Evolutionary conservation across 2,888 invertebrate genomes (phyloP).

Genomic region (Stramonita haemastoma): DNA sequence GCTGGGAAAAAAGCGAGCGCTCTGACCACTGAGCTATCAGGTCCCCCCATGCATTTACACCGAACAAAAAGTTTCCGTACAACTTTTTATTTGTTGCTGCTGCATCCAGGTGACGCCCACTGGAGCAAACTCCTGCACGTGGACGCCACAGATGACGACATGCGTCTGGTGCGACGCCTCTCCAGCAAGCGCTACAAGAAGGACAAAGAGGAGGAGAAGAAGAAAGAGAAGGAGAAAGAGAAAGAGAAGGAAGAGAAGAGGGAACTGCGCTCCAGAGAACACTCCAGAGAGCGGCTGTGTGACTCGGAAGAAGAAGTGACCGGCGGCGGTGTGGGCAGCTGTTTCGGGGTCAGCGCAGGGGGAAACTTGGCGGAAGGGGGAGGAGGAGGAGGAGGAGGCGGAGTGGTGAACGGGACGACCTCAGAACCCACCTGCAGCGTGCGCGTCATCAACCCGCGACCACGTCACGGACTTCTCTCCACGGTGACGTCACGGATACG

Average conservation of each 20-base stretch:
- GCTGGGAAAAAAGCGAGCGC: no score
- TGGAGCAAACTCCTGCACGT: slow-evolving; percentile 71
- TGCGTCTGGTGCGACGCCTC: slow-evolving; percentile 36
- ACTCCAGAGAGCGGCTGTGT: not conserved
- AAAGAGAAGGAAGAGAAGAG: not conserved
- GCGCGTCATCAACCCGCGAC: slow-evolving; percentile 7
- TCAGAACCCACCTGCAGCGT: slow-evolving; percentile 16
- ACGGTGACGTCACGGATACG: slow-evolving; percentile 46
- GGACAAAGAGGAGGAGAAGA: slow-evolving; percentile 7
- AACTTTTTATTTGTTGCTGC: no score
- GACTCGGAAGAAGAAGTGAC: not conserved
- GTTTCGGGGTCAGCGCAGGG: no score
- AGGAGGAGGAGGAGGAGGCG: no score
- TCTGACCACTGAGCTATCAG: no score
- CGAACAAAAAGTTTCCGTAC: no score
- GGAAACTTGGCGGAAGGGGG: not conserved
- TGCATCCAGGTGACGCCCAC: slow-evolving; percentile 63
- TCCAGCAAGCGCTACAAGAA: slow-evolving; percentile 39
- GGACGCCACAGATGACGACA: slow-evolving; percentile 54
- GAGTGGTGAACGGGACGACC: not conserved
- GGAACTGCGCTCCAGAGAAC: not conserved
- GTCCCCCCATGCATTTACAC: no score
- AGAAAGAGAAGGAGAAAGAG: slow-evolving; percentile 19
- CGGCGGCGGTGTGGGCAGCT: no score
- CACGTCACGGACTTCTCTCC: slow-evolving; percentile 39